Evolutionary conservation across 1,140 invertebrate species (phyloP).

Genomic region (Lepidurus packardi): DNA sequence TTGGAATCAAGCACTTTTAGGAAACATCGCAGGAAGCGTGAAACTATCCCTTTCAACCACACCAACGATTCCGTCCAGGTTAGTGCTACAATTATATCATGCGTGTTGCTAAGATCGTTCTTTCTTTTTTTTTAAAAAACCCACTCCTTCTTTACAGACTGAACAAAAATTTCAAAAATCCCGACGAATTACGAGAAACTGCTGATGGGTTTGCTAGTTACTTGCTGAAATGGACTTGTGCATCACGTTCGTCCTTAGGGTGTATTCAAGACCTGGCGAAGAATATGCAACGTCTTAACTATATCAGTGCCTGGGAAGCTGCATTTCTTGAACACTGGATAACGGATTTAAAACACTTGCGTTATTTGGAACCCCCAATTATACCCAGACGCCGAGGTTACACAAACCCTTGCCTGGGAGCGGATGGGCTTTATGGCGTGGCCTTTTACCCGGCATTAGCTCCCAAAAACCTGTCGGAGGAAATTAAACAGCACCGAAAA

Average conservation of each 20-base stretch:
- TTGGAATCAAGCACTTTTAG: conserved; percentile 42
- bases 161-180: conserved; percentile 30
- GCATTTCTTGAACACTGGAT: conserved; percentile 40
- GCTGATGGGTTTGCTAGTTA: conserved; percentile 38
- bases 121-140: not conserved
- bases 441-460: conserved; percentile 40
- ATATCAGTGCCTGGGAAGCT: conserved; percentile 38
- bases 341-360: conserved; percentile 39
- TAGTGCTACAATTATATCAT: conserved; percentile 23
- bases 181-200: conserved; percentile 30
- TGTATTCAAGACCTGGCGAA: conserved; percentile 39
- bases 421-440: conserved; percentile 41
- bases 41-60: conserved; percentile 40
- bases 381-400: conserved; percentile 39
- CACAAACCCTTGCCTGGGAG: conserved; percentile 41
- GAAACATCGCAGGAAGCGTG: conserved; percentile 41
- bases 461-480: conserved; percentile 35
- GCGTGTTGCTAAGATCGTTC: not conserved
- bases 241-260: conserved; percentile 40
- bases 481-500: conserved; percentile 37
- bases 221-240: conserved; percentile 41
- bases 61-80: conserved; percentile 40
- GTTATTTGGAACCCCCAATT: conserved; percentile 41
- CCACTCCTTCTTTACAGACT: not conserved
- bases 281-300: conserved; percentile 39